Evolutionary conservation across 1,140 invertebrate species (phyloP).

Genomic region (Drosophila arizonae): DNA sequence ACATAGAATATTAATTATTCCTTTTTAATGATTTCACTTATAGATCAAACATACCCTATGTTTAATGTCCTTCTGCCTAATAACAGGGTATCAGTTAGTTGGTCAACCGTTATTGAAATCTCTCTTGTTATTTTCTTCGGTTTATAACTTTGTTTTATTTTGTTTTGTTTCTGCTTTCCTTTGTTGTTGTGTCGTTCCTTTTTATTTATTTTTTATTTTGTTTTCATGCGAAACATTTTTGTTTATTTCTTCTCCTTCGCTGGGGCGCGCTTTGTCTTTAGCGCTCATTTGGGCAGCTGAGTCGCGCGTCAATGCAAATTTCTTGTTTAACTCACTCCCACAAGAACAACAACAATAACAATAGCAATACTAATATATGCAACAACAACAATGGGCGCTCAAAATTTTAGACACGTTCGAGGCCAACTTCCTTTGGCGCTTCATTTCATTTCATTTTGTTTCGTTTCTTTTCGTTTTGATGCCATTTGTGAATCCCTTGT

Average conservation of each 20-base stretch:
- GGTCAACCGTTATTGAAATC: neutral
- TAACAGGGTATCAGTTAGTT: slow-evolving; percentile 1
- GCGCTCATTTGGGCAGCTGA: slow-evolving; percentile 31
- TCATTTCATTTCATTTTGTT: slow-evolving; percentile 2
- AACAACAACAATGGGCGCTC: slow-evolving; percentile 45
- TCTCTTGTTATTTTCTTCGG: neutral
- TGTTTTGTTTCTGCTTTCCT: slow-evolving; percentile 10
- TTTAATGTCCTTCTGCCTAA: too few relatives aligned
- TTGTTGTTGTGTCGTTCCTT: slow-evolving; percentile 44
- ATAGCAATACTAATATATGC: slow-evolving; percentile 19
- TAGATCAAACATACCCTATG: too few relatives aligned
- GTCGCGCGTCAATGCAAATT: slow-evolving; percentile 65
- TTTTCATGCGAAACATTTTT: slow-evolving; percentile 69
- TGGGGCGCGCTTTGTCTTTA: slow-evolving; percentile 32
- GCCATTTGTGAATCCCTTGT: slow-evolving; percentile 35
- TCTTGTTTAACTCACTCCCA: slow-evolving; percentile 18
- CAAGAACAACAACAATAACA: slow-evolving; percentile 13
- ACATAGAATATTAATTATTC: too few relatives aligned
- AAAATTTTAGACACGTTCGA: slow-evolving; percentile 69
- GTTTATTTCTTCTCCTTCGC: slow-evolving; percentile 59
- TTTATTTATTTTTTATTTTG: slow-evolving; percentile 49
- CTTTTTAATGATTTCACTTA: too few relatives aligned
- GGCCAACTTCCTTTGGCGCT: slow-evolving; percentile 51
- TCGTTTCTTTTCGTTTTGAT: neutral
- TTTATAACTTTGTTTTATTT: slow-evolving; percentile 42